Evolutionary conservation across 2,797 vertebrate species (phyloP).

Genomic region (Zonotrichia albicollis): DNA sequence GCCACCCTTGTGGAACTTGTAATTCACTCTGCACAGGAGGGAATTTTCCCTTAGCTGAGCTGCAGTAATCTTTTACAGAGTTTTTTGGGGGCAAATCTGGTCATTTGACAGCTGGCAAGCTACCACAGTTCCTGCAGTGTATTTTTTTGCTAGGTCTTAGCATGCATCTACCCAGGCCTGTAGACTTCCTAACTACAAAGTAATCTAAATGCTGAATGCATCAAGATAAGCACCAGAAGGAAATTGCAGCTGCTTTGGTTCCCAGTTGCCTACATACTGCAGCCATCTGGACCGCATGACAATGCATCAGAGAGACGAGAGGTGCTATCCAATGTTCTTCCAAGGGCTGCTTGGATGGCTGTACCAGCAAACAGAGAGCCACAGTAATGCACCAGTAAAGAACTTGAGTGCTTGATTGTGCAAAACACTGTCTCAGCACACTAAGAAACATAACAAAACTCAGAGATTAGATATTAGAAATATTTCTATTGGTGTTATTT

Average conservation of each 20-base stretch:
- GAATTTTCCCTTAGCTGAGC: not conserved
- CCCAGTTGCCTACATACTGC: conserved; percentile 3
- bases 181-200: not conserved
- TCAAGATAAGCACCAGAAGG: not conserved
- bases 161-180: not conserved
- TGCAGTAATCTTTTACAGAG: not conserved
- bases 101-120: not conserved
- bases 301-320: not conserved
- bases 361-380: not conserved
- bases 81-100: not conserved
- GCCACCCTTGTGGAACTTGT: not conserved
- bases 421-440: not conserved
- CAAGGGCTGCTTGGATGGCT: not conserved
- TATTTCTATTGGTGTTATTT: not conserved
- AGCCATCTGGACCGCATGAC: conserved; percentile 31
- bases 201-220: not conserved
- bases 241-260: conserved; percentile 13
- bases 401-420: not conserved
- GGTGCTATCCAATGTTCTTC: not conserved
- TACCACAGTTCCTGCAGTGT: rapidly evolving
- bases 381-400: not conserved
- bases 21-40: not conserved
- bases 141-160: not conserved
- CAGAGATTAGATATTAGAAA: not conserved
- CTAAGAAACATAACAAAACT: not conserved